These are phyloP conservation scores for Xiphophorus hellerii DNA, from an alignment of 2,113 vertebrate genomes.

Conservation along the genomic window DNA sequence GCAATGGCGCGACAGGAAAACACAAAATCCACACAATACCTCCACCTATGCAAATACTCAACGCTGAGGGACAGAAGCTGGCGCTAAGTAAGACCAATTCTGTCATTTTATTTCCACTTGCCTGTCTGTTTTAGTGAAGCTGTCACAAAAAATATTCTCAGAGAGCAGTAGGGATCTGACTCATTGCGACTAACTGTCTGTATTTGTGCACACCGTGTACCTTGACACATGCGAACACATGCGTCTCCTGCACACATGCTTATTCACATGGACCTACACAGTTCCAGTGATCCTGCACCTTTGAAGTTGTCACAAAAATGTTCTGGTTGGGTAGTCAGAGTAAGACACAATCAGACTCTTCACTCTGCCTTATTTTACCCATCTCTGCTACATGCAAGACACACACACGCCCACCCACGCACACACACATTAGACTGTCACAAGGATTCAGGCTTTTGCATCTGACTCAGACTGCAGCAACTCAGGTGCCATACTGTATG, in stretches of 20 bases:
- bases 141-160: constrained; percentile 62
- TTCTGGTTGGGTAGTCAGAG: constrained; percentile 39
- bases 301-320: constrained; percentile 64
- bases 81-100: constrained; percentile 41
- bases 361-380: constrained; percentile 22
- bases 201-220: constrained; percentile 7
- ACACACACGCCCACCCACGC: background rate
- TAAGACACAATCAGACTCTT: constrained; percentile 55
- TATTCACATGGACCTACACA: constrained; percentile 1
- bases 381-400: background rate
- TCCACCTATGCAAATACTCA: background rate
- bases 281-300: constrained; percentile 14
- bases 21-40: constrained; percentile 5
- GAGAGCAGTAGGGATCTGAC: constrained; percentile 48
- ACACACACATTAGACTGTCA: constrained; percentile 28
- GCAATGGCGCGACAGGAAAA: background rate
- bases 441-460: constrained; percentile 1
- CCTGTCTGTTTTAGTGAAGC: constrained; percentile 38
- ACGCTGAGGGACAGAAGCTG: constrained; percentile 16
- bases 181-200: constrained; percentile 52
- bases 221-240: constrained; percentile 25
- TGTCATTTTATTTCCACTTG: constrained; percentile 43
- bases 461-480: constrained; percentile 12
- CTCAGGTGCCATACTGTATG: constrained; percentile 8
- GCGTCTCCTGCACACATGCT: constrained; percentile 21